Conservation (phyloP, 1,140 invertebrate species). For the Drosophila sucinea region DNA sequence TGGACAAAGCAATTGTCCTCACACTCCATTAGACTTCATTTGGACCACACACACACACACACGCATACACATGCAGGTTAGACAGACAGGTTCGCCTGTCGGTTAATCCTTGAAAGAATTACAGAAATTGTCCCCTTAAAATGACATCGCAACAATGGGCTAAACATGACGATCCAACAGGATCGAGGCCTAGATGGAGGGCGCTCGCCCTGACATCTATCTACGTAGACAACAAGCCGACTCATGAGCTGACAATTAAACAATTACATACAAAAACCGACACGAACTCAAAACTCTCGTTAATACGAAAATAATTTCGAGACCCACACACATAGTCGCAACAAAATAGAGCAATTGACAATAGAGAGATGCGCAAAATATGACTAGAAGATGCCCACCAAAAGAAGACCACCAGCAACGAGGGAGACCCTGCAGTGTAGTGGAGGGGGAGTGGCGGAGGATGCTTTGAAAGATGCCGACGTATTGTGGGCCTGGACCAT, state of each 20-base stretch:
- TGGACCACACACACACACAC: slow-evolving; percentile 55
- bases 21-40: slow-evolving; percentile 53
- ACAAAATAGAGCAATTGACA: slow-evolving; percentile 79
- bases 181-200: slow-evolving; percentile 21
- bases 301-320: slow-evolving; percentile 81
- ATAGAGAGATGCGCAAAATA: slow-evolving; percentile 70
- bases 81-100: slow-evolving; percentile 47
- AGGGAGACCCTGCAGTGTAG: slow-evolving; percentile 6
- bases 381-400: slow-evolving; percentile 35
- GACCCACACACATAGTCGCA: slow-evolving; percentile 44
- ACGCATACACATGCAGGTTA: slow-evolving; percentile 22
- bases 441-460: not conserved
- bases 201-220: slow-evolving; percentile 28
- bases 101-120: slow-evolving; percentile 61
- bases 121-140: slow-evolving; percentile 52
- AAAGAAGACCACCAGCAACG: slow-evolving; percentile 59
- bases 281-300: slow-evolving; percentile 57
- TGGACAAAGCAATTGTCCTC: slow-evolving; percentile 23
- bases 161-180: slow-evolving; percentile 43
- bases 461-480: slow-evolving; percentile 63
- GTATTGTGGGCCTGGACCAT: slow-evolving; percentile 51
- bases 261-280: slow-evolving; percentile 75
- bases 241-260: slow-evolving; percentile 75
- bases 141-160: slow-evolving; percentile 60
- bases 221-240: slow-evolving; percentile 38